These are phyloP conservation scores for Atherinomorus stipes DNA, from an alignment of 2,113 vertebrate genomes.

Conservation along the genomic window DNA sequence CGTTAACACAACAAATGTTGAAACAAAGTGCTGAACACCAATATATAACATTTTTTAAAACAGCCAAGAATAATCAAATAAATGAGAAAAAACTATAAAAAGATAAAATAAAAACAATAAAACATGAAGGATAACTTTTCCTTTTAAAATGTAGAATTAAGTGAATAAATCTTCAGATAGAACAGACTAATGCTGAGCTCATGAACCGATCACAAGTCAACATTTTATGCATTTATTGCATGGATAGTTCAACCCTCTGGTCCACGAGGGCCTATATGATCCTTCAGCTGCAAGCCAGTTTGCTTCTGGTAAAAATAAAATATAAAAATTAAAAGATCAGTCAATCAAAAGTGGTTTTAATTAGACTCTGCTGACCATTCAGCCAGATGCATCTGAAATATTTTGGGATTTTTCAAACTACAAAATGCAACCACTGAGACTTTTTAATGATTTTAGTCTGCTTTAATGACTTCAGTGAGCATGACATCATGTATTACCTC, in stretches of 20 bases:
- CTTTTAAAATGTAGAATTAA: not conserved
- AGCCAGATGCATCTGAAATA: not conserved
- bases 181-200: not conserved
- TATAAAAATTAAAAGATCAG: not conserved
- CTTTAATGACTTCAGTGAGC: not conserved
- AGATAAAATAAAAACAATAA: too few relatives aligned
- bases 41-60: too few relatives aligned
- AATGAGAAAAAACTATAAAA: too few relatives aligned
- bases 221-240: not conserved
- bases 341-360: not conserved
- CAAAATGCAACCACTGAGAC: not conserved
- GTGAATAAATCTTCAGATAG: not conserved
- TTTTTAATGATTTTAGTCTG: not conserved
- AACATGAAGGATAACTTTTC: not conserved
- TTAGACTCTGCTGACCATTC: not conserved
- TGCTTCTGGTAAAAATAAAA: not conserved
- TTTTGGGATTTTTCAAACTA: not conserved
- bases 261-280: not conserved
- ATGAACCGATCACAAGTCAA: not conserved
- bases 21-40: too few relatives aligned
- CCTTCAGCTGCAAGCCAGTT: not conserved
- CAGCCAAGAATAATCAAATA: too few relatives aligned
- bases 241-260: not conserved
- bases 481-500: not conserved
- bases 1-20: too few relatives aligned